Evolutionary conservation across 1,140 invertebrate genomes (phyloP).

Genomic region (Tetramorium parvispinum): DNA sequence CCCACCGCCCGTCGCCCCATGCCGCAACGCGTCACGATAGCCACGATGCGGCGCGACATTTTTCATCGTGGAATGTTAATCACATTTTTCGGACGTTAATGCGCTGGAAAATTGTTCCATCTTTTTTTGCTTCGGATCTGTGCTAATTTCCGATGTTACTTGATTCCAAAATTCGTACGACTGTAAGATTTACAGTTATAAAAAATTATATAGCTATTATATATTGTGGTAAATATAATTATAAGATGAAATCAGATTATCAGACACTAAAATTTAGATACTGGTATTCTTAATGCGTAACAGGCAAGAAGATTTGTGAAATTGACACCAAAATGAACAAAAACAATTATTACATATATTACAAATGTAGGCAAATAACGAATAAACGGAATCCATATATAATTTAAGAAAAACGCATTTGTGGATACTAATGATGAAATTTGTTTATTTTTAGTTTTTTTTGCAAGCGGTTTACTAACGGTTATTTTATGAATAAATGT

Average conservation of each 20-base stretch:
- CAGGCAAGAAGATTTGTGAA: not conserved
- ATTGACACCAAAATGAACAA: no score
- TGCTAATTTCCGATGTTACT: not conserved
- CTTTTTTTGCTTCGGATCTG: not conserved
- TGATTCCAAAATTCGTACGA: not conserved
- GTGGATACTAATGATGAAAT: no score
- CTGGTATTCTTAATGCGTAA: not conserved
- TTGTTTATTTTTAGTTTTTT: no score
- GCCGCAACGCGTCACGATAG: slow-evolving; percentile 32
- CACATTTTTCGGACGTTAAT: slow-evolving; percentile 28
- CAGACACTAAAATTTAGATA: not conserved
- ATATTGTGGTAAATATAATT: not conserved
- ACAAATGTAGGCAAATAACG: no score
- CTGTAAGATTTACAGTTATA: not conserved
- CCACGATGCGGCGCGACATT: slow-evolving; percentile 15
- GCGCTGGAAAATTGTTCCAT: not conserved
- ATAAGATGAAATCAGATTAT: not conserved
- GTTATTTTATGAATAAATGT: no score
- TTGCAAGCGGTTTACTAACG: no score
- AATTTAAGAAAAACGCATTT: no score
- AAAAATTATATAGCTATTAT: not conserved
- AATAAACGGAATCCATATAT: no score
- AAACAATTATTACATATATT: no score
- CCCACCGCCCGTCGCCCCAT: not conserved
- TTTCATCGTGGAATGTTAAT: slow-evolving; percentile 54